phyloP scores from a whole-genome alignment of 2,888 invertebrate species.

The Bombyx huttoni region DNA sequence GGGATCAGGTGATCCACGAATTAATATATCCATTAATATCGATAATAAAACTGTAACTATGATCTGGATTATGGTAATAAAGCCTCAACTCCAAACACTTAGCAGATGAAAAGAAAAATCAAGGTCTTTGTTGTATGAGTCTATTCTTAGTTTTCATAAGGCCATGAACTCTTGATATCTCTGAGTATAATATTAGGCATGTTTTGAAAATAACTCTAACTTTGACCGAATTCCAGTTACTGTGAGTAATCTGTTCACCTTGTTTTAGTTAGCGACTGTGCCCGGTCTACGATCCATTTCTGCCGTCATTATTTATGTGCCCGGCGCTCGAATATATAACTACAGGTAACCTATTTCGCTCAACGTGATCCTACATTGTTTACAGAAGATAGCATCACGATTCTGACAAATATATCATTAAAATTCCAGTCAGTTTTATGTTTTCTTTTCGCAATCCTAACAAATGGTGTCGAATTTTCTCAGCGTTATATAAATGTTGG shows the following conservation, averaged over 20 bases:
- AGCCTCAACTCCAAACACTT: no score
- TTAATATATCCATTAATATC: no score
- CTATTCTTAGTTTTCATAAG: no score
- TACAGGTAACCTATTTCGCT: conserved; percentile 20
- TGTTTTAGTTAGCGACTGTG: conserved; percentile 31
- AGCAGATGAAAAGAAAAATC: no score
- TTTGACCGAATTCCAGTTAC: background rate
- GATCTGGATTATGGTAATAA: no score
- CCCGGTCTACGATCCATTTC: conserved; percentile 28
- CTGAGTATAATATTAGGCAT: background rate
- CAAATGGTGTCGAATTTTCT: background rate
- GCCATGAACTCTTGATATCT: background rate
- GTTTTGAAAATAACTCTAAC: background rate
- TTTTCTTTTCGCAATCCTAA: background rate
- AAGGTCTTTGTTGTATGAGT: no score
- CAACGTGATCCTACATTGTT: conserved; percentile 10
- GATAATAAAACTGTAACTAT: no score
- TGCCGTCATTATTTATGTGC: conserved; percentile 34
- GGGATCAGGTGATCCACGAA: no score
- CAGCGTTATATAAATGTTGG: background rate
- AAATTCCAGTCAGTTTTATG: no score
- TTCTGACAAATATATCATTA: background rate
- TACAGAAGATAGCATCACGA: no score
- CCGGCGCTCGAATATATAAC: conserved; percentile 30
- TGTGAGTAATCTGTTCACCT: conserved; percentile 24